Conservation (phyloP, 2,888 invertebrate genomes). For the Lutraria lutraria region DNA sequence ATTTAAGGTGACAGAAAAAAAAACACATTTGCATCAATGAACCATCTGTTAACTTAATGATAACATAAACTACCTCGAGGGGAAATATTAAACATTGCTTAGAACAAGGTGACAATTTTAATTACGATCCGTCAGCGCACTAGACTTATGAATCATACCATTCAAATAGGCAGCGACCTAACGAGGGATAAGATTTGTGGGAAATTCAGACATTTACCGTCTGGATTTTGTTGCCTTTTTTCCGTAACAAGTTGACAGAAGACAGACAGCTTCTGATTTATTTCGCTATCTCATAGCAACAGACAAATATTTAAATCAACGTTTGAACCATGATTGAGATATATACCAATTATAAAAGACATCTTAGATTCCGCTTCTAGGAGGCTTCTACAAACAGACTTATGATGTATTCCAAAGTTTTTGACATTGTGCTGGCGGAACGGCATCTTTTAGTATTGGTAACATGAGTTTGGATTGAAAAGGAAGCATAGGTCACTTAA, state of each 20-base stretch:
- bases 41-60: not conserved
- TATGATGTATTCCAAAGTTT: not conserved
- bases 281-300: conserved; percentile 14
- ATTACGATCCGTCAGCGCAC: not conserved
- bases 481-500: not conserved
- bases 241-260: not conserved
- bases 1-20: not conserved
- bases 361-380: not conserved
- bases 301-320: not conserved
- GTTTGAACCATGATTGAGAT: not conserved
- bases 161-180: not conserved
- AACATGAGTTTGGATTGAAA: not conserved
- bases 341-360: not conserved
- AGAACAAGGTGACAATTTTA: not conserved
- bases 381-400: not conserved
- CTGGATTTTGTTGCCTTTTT: not conserved
- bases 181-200: not conserved
- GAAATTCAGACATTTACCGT: not conserved
- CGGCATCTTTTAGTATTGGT: not conserved
- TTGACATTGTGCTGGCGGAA: not conserved
- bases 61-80: not conserved
- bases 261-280: conserved; percentile 12
- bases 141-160: not conserved
- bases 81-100: not conserved
- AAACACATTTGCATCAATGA: not conserved